A percentile compares a stretch with the other conserved stretches of the same genome.
phyloP scores from a whole-genome alignment of 2,113 vertebrate genomes.

The Phalacrocorax carbo region DNA sequence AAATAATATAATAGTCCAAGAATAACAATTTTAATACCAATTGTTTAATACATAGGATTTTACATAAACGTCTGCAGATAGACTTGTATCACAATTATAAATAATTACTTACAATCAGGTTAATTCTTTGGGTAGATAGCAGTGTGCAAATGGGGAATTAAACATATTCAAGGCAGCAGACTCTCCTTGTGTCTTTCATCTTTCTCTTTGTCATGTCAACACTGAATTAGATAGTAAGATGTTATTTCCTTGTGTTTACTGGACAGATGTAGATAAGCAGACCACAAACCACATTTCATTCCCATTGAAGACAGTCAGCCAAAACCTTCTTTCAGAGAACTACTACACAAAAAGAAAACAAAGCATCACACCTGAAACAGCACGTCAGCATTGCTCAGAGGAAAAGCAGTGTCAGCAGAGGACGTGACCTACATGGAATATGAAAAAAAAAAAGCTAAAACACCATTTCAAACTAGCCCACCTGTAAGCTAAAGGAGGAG shows the following conservation, averaged over 20 bases:
- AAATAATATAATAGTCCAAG: neutral
- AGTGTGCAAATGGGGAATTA: fast-evolving
- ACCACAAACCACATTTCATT: neutral
- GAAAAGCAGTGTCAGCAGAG: neutral
- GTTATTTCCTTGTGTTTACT: neutral
- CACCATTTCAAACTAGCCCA: neutral
- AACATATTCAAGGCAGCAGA: neutral
- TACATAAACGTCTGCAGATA: neutral
- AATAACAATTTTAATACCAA: neutral
- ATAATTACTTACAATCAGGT: neutral
- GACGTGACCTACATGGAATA: neutral
- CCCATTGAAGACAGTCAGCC: neutral
- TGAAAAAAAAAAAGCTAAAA: neutral
- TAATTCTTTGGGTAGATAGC: neutral
- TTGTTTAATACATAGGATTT: neutral
- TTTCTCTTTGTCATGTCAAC: neutral
- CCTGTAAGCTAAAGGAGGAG: neutral
- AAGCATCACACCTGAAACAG: neutral
- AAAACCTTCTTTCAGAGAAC: neutral
- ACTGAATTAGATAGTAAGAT: neutral
- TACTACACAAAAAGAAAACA: neutral
- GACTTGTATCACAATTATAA: neutral
- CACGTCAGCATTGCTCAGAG: neutral
- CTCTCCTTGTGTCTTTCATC: neutral
- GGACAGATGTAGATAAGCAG: neutral